Conservation (phyloP, 2,113 vertebrate species). For the Scopus umbretta region DNA sequence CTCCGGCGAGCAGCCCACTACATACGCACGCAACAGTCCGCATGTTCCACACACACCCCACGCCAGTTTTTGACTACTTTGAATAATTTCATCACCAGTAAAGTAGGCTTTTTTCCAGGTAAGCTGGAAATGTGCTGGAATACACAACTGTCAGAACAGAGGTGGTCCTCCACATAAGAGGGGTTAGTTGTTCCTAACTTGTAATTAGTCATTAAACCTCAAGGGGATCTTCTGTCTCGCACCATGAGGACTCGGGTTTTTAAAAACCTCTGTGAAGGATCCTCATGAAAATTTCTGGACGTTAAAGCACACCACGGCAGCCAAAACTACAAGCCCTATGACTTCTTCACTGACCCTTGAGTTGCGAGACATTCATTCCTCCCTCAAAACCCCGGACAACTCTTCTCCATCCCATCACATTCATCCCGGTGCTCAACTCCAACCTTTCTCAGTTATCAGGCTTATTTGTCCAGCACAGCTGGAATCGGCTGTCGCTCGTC, state of each 20-base stretch:
- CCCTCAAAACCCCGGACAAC: neutral
- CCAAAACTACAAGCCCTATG: neutral
- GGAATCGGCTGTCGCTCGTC: neutral
- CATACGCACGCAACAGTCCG: too few relatives aligned
- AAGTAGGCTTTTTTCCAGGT: neutral
- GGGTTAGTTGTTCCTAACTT: neutral
- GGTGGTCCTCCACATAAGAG: neutral
- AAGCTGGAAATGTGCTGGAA: neutral
- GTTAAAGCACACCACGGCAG: neutral
- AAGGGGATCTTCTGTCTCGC: neutral
- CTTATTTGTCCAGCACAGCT: neutral
- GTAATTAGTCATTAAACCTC: neutral
- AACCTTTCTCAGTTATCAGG: neutral
- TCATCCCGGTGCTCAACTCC: neutral
- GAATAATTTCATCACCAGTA: neutral
- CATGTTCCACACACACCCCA: too few relatives aligned
- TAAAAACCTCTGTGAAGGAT: neutral
- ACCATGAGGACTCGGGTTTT: neutral
- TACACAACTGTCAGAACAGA: neutral
- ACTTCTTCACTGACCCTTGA: neutral
- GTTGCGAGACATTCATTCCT: neutral
- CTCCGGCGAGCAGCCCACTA: fast-evolving
- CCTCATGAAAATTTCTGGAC: neutral
- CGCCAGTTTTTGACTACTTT: neutral
- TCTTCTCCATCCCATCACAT: neutral